These are phyloP conservation scores for Marasmarcha lunaedactyla DNA, from an alignment of 2,888 invertebrate genomes.

Conservation along the genomic window DNA sequence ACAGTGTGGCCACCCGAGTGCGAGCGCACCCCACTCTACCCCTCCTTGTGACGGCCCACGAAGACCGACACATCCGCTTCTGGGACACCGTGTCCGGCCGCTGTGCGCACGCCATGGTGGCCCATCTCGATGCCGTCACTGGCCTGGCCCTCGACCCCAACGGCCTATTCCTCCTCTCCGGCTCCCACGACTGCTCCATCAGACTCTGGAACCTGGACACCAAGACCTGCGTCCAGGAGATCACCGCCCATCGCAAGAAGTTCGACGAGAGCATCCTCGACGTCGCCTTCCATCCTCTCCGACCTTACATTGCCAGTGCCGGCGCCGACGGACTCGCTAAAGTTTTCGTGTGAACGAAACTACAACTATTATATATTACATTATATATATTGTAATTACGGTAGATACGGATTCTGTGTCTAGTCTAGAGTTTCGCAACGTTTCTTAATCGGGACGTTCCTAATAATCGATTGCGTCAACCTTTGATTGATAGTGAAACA, in stretches of 20 bases:
- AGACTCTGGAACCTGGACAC: constrained; percentile 99
- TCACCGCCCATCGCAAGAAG: constrained; percentile 99
- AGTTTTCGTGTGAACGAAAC: constrained; percentile 85
- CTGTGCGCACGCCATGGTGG: constrained; percentile 97
- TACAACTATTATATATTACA: constrained; percentile 15
- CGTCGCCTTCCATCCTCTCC: constrained; percentile 98
- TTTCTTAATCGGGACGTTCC: not conserved
- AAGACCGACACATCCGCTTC: constrained; percentile 98
- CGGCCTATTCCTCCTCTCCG: constrained; percentile 97
- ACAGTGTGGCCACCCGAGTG: constrained; percentile 78
- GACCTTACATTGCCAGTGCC: constrained; percentile 98
- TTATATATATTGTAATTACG: constrained; percentile 20
- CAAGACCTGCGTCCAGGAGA: constrained; percentile 99
- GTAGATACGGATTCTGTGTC: not conserved
- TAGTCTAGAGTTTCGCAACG: not conserved
- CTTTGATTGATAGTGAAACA: constrained; percentile 26
- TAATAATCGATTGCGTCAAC: not conserved
- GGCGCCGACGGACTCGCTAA: constrained; percentile 99
- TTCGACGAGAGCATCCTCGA: constrained; percentile 99
- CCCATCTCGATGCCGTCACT: constrained; percentile 98
- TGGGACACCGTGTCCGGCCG: constrained; percentile 97
- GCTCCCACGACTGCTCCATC: constrained; percentile 98
- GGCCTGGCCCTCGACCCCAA: constrained; percentile 98
- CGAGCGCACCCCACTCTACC: constrained; percentile 97
- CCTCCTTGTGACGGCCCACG: constrained; percentile 96